A percentile compares a stretch with the other conserved stretches of the same genome.
Conservation (phyloP, 1,140 invertebrate species). For the Potamilus streckersoni region DNA sequence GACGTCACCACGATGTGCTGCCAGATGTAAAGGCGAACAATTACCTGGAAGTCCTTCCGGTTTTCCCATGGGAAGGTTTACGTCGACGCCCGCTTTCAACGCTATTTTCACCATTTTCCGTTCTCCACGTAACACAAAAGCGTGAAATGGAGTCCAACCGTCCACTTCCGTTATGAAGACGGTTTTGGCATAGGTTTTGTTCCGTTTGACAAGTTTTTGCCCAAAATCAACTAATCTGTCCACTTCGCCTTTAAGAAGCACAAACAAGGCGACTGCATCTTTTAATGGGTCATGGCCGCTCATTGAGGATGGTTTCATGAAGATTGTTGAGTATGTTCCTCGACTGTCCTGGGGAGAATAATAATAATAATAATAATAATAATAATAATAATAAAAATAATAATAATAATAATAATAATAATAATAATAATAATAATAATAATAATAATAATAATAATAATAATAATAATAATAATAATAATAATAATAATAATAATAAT, state of each 20-base stretch:
- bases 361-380: too few relatives aligned
- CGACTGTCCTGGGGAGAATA: too few relatives aligned
- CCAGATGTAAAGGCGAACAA: conserved; percentile 58
- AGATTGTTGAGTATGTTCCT: too few relatives aligned
- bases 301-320: conserved; percentile 25
- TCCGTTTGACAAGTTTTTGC: conserved; percentile 47
- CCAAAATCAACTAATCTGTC: conserved; percentile 45
- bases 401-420: too few relatives aligned
- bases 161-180: conserved; percentile 52
- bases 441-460: too few relatives aligned
- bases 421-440: too few relatives aligned
- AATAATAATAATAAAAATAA: too few relatives aligned
- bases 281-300: conserved; percentile 25
- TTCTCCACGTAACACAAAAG: conserved; percentile 54
- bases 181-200: conserved; percentile 39
- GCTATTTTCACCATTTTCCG: conserved; percentile 56
- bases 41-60: conserved; percentile 23
- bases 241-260: conserved; percentile 48
- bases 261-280: conserved; percentile 50
- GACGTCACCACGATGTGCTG: conserved; percentile 59
- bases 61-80: conserved; percentile 54
- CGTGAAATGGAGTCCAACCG: conserved; percentile 21
- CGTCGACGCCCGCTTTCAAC: conserved; percentile 46
- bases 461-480: too few relatives aligned
- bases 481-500: too few relatives aligned